Base-by-base conservation (phyloP, 2,797 vertebrate genomes). In the Schizopygopsis malacanthus region DNA sequence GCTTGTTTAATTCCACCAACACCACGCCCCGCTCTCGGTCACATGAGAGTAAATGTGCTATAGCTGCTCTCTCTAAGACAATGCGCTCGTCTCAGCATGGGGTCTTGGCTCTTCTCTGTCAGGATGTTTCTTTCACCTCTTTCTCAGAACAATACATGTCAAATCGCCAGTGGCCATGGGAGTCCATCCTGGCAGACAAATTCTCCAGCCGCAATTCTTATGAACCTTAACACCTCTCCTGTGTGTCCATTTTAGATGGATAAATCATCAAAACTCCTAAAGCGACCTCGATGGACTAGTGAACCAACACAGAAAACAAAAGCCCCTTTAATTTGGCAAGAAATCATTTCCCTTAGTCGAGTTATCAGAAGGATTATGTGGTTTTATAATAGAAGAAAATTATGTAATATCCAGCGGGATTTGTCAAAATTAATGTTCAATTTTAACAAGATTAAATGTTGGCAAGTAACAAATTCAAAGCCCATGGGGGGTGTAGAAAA, bases 311-410 rank as follows among this genome's bases (percentile, higher is more conserved):
- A 59, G 50, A 75, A 81, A 71, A 83, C 70, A 70, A 90, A 91
- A 89, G 80, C 82, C 79, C 89, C 81, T 88, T 85, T 91, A 89
- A 90, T 84, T 84, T 83, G 70, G 76, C 82, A 90, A 87, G 47
- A 77, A 90, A 85, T 84, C 20, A 89, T 90, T 90, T 89, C 84
- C 88, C 78, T 89, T 87, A 77, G 80, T 87, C 37, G 76, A 87
- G 59, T 87, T 89, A 91, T 90, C 81, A 89, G 84, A 39, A 56
- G 90, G 91, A 91, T 91, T 91, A 91, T 61, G 20, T 59, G 81
- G 85, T 85, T 92, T 91, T 89, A 88, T 89, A 91, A 87, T 77
- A 89, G 56, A 20, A 77, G 81, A 86, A 90, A 91, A 87, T 83
- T 79, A 76, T 87, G 83, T 84, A 81, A 85, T 88, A 88, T 90